A percentile compares a stretch with the other conserved stretches of the same genome.
Conservation (phyloP, 1,140 invertebrate genomes). For the Lordiphosa stackelbergi region DNA sequence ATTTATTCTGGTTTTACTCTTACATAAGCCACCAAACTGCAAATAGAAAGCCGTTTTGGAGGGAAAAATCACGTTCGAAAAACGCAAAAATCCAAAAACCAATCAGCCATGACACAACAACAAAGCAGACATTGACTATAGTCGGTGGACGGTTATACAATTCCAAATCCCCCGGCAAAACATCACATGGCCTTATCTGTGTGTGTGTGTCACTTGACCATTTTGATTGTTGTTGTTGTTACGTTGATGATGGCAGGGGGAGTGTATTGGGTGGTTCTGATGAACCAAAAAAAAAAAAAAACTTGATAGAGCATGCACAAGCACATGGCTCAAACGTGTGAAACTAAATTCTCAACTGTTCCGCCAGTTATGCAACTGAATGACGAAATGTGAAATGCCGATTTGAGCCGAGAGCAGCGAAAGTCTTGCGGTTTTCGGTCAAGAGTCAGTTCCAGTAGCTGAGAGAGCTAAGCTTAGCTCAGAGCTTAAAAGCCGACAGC, state of each 20-base stretch:
- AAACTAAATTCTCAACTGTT: constrained; percentile 10
- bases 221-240: background rate
- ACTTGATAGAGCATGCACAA: constrained; percentile 1
- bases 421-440: no score
- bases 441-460: no score
- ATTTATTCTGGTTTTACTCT: background rate
- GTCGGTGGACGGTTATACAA: constrained; percentile 6
- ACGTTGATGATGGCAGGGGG: no score
- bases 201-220: constrained; percentile 18
- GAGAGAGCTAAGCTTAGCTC: no score
- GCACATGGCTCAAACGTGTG: constrained; percentile 1
- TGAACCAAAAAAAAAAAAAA: no score
- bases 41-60: constrained; percentile 22
- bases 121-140: constrained; percentile 2
- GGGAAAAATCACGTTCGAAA: constrained; percentile 35
- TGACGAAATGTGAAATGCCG: background rate
- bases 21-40: no score
- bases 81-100: constrained; percentile 21
- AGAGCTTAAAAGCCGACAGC: no score
- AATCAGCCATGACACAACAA: constrained; percentile 29
- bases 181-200: constrained; percentile 1
- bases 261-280: no score
- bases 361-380: background rate
- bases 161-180: background rate
- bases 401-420: no score